Evolutionary conservation across 1,140 invertebrate species (phyloP).

Genomic region (Theocolax elegans): DNA sequence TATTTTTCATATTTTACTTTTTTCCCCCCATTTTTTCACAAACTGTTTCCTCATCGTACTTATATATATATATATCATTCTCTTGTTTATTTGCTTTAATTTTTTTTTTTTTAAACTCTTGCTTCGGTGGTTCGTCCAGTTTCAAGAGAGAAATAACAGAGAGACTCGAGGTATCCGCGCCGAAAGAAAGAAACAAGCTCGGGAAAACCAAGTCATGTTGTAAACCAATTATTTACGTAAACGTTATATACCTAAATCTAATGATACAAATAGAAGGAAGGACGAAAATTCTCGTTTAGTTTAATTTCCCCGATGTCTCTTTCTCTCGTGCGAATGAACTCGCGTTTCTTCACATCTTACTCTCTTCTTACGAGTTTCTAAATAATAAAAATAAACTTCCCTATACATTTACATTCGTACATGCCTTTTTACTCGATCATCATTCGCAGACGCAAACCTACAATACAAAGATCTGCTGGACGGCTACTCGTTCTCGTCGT

Average conservation of each 20-base stretch:
- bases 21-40: slow-evolving; percentile 11
- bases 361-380: slow-evolving; percentile 42
- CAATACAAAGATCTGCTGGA: slow-evolving; percentile 48
- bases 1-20: slow-evolving; percentile 22
- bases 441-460: slow-evolving; percentile 46
- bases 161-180: neutral
- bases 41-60: neutral
- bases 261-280: too few relatives aligned
- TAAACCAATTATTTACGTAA: too few relatives aligned
- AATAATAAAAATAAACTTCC: slow-evolving; percentile 62
- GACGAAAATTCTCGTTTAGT: too few relatives aligned
- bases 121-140: slow-evolving; percentile 6
- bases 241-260: too few relatives aligned
- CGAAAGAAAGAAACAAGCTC: neutral
- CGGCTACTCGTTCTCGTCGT: too few relatives aligned
- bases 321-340: too few relatives aligned
- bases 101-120: slow-evolving; percentile 10
- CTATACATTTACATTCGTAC: slow-evolving; percentile 57
- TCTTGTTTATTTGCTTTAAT: neutral
- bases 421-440: slow-evolving; percentile 35
- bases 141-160: neutral
- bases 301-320: too few relatives aligned
- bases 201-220: too few relatives aligned
- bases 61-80: neutral
- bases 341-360: too few relatives aligned